These are phyloP conservation scores for Gadus chalcogrammus DNA, from an alignment of 2,113 vertebrate species.

Conservation along the genomic window DNA sequence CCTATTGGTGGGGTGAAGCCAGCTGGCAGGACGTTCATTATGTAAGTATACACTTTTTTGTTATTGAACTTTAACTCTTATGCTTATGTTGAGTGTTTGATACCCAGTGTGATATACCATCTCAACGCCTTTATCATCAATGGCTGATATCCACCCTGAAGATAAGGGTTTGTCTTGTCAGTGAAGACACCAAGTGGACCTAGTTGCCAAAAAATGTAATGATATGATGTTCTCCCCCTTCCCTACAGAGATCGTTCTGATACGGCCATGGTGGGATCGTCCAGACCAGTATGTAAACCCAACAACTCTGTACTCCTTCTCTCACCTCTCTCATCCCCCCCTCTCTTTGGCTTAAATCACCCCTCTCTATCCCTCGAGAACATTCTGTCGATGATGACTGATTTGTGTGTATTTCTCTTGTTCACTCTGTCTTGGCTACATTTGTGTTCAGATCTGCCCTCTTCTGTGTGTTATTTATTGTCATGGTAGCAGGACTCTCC, in stretches of 20 bases:
- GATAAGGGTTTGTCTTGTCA: neutral
- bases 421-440: constrained; percentile 63
- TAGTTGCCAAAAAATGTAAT: too few species aligned
- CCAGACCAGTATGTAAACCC: constrained; percentile 99
- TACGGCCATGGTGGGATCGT: constrained; percentile 89
- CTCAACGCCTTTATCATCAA: neutral
- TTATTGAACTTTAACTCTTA: too few species aligned
- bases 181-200: neutral
- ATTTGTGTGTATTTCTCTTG: constrained; percentile 53
- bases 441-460: constrained; percentile 53
- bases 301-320: constrained; percentile 62
- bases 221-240: neutral
- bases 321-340: constrained; percentile 46
- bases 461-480: constrained; percentile 59
- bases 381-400: constrained; percentile 56
- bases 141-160: neutral
- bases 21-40: constrained; percentile 95
- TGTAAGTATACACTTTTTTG: constrained; percentile 76
- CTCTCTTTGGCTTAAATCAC: constrained; percentile 57
- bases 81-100: neutral
- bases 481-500: constrained; percentile 43
- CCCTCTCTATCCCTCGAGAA: constrained; percentile 36
- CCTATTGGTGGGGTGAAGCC: constrained; percentile 96
- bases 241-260: constrained; percentile 93
- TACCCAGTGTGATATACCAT: neutral